Evolutionary conservation across 2,113 vertebrate genomes (phyloP).

Genomic region (Labeo catla): DNA sequence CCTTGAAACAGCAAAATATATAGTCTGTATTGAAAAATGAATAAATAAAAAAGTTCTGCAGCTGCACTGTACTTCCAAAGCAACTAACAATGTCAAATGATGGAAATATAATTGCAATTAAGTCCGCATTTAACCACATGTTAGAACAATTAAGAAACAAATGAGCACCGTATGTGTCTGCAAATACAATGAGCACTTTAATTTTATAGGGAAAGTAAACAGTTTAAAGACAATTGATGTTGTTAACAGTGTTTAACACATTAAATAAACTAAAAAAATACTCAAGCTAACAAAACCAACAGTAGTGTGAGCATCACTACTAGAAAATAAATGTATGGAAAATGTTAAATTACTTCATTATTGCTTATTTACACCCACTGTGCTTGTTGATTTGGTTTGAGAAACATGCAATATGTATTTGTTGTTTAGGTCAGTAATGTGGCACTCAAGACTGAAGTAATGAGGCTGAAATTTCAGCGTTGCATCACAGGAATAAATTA

Average conservation of each 20-base stretch:
- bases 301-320: not conserved
- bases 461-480: too few species aligned
- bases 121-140: not conserved
- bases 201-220: not conserved
- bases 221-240: not conserved
- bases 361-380: not conserved
- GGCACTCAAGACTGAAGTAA: too few species aligned
- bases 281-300: not conserved
- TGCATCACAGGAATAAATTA: too few species aligned
- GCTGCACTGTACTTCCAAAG: not conserved
- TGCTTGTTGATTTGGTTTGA: not conserved
- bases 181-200: not conserved
- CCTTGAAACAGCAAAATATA: not conserved
- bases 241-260: not conserved
- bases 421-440: not conserved
- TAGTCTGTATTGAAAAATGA: not conserved
- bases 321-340: not conserved
- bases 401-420: not conserved
- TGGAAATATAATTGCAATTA: constrained; percentile 18
- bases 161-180: not conserved
- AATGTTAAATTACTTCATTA: not conserved
- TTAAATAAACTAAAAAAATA: not conserved
- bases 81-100: constrained; percentile 20
- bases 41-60: not conserved
- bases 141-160: constrained; percentile 3